These are phyloP conservation scores for Anableps anableps DNA, from an alignment of 2,797 vertebrate genomes.

Conservation along the genomic window DNA sequence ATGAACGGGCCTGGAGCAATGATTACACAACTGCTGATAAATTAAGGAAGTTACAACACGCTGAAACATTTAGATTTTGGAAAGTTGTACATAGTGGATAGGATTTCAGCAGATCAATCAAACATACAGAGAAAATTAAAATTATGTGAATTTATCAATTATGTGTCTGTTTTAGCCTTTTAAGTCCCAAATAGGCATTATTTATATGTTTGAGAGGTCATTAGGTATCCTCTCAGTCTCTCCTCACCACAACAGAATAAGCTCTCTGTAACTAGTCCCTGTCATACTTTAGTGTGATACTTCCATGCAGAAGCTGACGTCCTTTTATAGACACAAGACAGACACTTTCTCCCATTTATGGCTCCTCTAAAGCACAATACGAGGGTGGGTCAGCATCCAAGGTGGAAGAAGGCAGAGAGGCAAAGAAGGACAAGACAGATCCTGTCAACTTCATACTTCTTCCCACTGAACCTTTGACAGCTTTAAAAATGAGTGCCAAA, in stretches of 20 bases:
- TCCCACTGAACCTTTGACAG: slow-evolving; percentile 41
- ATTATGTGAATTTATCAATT: slow-evolving; percentile 38
- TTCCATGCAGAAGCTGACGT: slow-evolving; percentile 49
- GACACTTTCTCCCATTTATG: slow-evolving; percentile 84
- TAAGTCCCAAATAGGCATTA: slow-evolving; percentile 51
- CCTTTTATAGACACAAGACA: slow-evolving; percentile 82
- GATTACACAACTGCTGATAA: slow-evolving; percentile 7
- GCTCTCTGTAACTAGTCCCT: slow-evolving; percentile 37
- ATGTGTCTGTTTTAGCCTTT: slow-evolving; percentile 40
- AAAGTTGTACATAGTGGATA: slow-evolving; percentile 37
- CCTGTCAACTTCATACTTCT: slow-evolving; percentile 21
- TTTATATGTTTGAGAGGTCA: neutral
- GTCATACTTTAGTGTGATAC: slow-evolving; percentile 65
- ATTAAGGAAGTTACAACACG: slow-evolving; percentile 14
- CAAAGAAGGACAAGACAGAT: slow-evolving; percentile 49
- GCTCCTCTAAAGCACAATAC: slow-evolving; percentile 47
- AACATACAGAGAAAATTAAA: slow-evolving; percentile 22
- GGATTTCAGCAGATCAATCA: slow-evolving; percentile 30
- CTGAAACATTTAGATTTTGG: slow-evolving; percentile 12
- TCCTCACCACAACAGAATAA: neutral
- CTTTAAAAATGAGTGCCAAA: slow-evolving; percentile 47
- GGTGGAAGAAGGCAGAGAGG: slow-evolving; percentile 64
- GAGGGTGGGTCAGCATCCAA: slow-evolving; percentile 44
- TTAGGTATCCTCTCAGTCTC: neutral
- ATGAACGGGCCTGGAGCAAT: too few species aligned